Percentiles rank a stretch among this genome's conserved stretches.
Conservation (phyloP, 2,888 invertebrate species). For the Microplitis manilae region DNA sequence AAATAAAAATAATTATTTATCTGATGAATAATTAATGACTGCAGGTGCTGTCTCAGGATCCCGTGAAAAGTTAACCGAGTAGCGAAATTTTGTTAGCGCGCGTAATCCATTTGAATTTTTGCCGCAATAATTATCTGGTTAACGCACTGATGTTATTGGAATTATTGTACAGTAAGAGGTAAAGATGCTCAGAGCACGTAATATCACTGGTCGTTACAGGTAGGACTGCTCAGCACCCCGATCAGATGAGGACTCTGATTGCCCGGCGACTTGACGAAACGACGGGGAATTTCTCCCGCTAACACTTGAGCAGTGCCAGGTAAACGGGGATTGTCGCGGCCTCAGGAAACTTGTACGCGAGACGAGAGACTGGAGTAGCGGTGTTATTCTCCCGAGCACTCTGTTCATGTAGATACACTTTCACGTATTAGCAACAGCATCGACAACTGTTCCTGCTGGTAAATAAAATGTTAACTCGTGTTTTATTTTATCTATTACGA, state of each 20-base stretch:
- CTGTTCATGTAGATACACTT: conserved; percentile 60
- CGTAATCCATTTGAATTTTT: no score
- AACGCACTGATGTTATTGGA: no score
- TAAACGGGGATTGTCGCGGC: conserved; percentile 52
- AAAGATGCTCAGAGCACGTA: not conserved
- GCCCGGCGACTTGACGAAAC: conserved; percentile 49
- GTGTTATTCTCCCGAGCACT: conserved; percentile 32
- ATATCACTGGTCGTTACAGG: not conserved
- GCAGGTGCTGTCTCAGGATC: no score
- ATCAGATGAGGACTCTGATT: conserved; percentile 52
- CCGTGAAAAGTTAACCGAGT: no score
- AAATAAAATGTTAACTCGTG: not conserved
- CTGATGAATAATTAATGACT: no score
- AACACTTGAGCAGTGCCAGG: conserved; percentile 46
- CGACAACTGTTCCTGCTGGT: conserved; percentile 43
- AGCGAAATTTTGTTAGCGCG: no score
- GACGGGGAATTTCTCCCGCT: conserved; percentile 55
- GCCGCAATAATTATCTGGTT: no score
- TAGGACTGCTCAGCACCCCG: conserved; percentile 49
- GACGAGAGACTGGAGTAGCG: conserved; percentile 29
- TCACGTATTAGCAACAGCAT: conserved; percentile 62
- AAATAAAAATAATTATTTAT: not conserved
- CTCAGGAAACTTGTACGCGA: conserved; percentile 27
- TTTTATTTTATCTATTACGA: not conserved
- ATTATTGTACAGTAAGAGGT: no score